A percentile compares a stretch with the other conserved stretches of the same genome.
phyloP scores from a whole-genome alignment of 2,888 invertebrate genomes.

The Drosophila percnosoma region DNA sequence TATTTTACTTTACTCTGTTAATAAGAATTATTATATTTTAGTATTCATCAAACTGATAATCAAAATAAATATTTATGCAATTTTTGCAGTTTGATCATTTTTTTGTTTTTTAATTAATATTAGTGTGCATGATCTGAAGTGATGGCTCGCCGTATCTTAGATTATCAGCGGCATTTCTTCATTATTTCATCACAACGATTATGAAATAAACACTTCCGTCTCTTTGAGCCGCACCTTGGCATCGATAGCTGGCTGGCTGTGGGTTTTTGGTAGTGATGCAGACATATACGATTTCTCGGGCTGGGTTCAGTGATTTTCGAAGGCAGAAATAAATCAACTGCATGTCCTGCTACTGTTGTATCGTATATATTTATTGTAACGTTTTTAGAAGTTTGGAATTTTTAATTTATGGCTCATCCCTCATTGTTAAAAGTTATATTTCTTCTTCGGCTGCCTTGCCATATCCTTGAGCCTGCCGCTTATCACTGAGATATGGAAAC shows the following conservation, averaged over 20 bases:
- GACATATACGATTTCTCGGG: constrained; percentile 6
- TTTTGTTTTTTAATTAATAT: not conserved
- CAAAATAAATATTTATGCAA: not conserved
- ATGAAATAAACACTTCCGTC: constrained; percentile 80
- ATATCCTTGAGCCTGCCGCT: constrained; percentile 51
- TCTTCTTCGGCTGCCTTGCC: constrained; percentile 57
- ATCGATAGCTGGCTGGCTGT: constrained; percentile 29
- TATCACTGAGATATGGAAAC: constrained; percentile 40
- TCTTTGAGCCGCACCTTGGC: constrained; percentile 51
- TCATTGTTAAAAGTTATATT: constrained; percentile 80
- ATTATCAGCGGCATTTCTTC: constrained; percentile 43
- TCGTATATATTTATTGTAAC: constrained; percentile 75
- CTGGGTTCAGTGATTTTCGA: constrained; percentile 58
- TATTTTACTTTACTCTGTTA: not conserved
- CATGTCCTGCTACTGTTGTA: constrained; percentile 66
- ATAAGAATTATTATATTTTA: not conserved
- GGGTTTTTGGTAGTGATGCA: constrained; percentile 15
- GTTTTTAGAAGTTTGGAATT: constrained; percentile 78
- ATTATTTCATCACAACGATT: constrained; percentile 74
- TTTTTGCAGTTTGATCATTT: not conserved
- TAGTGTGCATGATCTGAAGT: constrained; percentile 28
- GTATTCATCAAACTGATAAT: not conserved
- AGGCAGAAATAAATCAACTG: constrained; percentile 70
- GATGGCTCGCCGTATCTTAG: constrained; percentile 18
- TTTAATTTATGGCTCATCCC: constrained; percentile 79